These are phyloP conservation scores for Hypocryptadius cinnamomeus DNA, from an alignment of 2,113 vertebrate species.

Conservation along the genomic window DNA sequence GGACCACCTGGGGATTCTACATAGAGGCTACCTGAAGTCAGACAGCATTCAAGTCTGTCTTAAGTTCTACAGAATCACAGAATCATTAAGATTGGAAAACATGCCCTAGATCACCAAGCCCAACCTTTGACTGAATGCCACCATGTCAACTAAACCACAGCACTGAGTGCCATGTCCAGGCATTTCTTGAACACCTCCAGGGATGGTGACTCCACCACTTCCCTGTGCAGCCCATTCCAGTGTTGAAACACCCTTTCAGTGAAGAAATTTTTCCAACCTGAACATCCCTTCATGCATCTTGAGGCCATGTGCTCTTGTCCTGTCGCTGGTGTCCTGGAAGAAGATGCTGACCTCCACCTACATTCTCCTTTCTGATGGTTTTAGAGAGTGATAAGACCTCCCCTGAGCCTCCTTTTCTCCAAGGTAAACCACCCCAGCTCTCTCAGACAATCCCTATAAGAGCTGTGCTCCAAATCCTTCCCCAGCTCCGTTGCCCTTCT, in stretches of 20 bases:
- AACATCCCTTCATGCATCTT: not conserved
- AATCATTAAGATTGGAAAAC: not conserved
- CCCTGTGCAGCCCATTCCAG: not conserved
- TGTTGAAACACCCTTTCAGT: not conserved
- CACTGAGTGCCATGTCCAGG: too few species aligned
- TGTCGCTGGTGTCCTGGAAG: rapidly evolving
- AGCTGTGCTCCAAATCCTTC: not conserved
- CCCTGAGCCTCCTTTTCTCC: not conserved
- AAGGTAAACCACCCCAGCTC: not conserved
- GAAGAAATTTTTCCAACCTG: not conserved
- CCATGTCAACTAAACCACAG: not conserved
- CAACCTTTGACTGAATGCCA: not conserved
- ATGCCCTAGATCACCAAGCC: not conserved
- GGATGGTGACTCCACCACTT: not conserved
- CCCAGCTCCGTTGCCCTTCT: rapidly evolving
- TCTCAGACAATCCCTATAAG: not conserved
- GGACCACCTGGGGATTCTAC: not conserved
- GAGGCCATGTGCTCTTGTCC: not conserved
- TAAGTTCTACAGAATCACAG: not conserved
- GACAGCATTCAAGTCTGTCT: not conserved
- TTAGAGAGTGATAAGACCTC: not conserved
- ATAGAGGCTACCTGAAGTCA: not conserved
- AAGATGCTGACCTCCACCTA: not conserved
- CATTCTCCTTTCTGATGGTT: not conserved
- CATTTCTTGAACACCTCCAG: not conserved